Evolutionary conservation across 2,113 vertebrate species (phyloP).

Genomic region (Tauraco erythrolophus): DNA sequence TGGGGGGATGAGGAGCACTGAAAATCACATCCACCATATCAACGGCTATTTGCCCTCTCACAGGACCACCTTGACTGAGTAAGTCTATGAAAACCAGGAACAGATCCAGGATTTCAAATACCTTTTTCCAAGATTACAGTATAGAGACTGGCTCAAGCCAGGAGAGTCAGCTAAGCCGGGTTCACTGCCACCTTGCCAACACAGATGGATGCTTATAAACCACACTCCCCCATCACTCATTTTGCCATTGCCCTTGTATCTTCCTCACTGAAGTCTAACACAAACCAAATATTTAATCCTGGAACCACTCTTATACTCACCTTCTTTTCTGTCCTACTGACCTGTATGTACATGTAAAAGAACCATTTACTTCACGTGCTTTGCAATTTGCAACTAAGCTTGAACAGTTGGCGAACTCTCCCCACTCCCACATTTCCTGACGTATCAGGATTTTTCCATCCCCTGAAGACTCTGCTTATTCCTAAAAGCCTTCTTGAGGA

Average conservation of each 20-base stretch:
- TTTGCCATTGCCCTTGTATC: not conserved
- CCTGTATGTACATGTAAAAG: not conserved
- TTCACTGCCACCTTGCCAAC: not conserved
- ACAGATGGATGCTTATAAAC: not conserved
- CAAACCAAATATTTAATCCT: not conserved
- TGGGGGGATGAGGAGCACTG: not conserved
- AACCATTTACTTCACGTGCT: not conserved
- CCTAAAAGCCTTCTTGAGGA: not conserved
- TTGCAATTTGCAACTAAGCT: conserved; percentile 6
- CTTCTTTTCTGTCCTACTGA: not conserved
- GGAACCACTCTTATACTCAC: not conserved
- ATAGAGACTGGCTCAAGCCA: not conserved
- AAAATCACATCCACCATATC: not conserved
- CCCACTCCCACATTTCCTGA: not conserved
- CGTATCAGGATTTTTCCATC: not conserved
- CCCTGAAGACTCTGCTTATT: not conserved
- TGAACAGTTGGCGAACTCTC: not conserved
- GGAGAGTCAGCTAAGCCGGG: fast-evolving
- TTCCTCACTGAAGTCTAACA: not conserved
- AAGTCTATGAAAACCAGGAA: not conserved
- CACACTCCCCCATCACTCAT: not conserved
- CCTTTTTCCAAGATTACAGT: not conserved
- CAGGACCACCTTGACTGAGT: not conserved
- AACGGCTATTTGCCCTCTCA: not conserved
- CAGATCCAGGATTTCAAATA: not conserved